Evolutionary conservation across 2,113 vertebrate genomes (phyloP).

Genomic region (Sporophila hypoxantha): DNA sequence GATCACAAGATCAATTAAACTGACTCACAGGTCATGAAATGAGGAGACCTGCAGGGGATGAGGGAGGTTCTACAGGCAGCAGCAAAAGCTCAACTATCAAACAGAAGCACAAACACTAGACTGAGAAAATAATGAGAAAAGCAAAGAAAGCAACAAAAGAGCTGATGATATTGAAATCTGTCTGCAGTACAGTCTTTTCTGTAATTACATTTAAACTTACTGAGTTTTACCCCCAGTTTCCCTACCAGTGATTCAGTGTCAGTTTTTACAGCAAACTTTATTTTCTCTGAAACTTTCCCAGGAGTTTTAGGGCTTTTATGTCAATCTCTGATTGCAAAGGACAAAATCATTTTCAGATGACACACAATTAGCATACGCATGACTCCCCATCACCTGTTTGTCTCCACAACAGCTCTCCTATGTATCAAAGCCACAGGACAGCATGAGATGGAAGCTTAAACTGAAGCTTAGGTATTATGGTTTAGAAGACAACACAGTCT

Average conservation of each 20-base stretch:
- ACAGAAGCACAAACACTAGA: not conserved
- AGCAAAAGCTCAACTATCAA: not conserved
- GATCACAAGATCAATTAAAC: fast-evolving
- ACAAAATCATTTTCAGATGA: not conserved
- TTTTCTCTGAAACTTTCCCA: not conserved
- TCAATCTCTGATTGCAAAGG: not conserved
- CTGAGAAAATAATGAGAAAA: not conserved
- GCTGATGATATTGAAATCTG: not conserved
- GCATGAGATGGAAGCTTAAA: not conserved
- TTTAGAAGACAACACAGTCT: not conserved
- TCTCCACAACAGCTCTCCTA: not conserved
- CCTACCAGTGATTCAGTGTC: not conserved
- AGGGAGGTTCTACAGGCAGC: not conserved
- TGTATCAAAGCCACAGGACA: not conserved
- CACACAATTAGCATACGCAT: not conserved
- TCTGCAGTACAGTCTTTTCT: not conserved
- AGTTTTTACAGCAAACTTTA: not conserved
- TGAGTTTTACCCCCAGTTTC: not conserved
- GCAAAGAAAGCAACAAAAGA: not conserved
- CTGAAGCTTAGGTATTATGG: not conserved
- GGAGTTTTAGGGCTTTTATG: not conserved
- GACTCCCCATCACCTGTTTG: not conserved
- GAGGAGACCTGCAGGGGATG: not conserved
- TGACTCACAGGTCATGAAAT: fast-evolving
- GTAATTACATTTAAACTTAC: not conserved